Conservation (phyloP, 2,797 vertebrate genomes). For the Distichodus sexfasciatus region DNA sequence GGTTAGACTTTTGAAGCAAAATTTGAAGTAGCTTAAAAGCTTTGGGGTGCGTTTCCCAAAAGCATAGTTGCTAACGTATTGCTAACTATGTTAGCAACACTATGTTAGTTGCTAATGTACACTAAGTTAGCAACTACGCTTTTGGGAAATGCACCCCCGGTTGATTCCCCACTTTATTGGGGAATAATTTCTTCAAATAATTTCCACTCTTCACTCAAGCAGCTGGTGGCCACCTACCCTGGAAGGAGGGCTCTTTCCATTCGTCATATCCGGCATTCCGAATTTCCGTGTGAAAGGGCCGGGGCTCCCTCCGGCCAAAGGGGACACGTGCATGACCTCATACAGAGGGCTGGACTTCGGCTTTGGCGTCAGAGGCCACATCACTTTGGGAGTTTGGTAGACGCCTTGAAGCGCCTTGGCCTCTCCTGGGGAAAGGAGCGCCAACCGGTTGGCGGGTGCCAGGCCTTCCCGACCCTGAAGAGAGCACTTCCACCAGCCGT, state of each 20-base stretch:
- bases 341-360: slow-evolving; percentile 69
- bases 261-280: slow-evolving; percentile 58
- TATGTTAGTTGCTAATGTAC: no score
- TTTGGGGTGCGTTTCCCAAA: no score
- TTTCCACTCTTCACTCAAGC: neutral
- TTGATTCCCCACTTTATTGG: no score
- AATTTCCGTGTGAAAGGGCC: slow-evolving; percentile 46
- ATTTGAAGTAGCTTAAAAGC: no score
- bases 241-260: slow-evolving; percentile 42
- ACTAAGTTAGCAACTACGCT: no score
- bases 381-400: slow-evolving; percentile 77
- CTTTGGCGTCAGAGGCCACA: slow-evolving; percentile 31
- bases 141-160: no score
- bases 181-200: no score
- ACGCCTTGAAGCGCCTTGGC: slow-evolving; percentile 56
- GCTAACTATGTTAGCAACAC: no score
- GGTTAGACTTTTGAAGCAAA: no score
- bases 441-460: slow-evolving; percentile 90
- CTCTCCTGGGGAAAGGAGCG: slow-evolving; percentile 64
- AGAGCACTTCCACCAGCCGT: slow-evolving; percentile 92
- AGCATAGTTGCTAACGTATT: no score
- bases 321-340: slow-evolving; percentile 77
- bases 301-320: slow-evolving; percentile 30
- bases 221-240: slow-evolving; percentile 65
- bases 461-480: slow-evolving; percentile 85